Evolutionary conservation across 2,888 invertebrate species (phyloP), one percentile per base, ranked within the genome.

Genomic region (Caenorhabditis sulstoni): DNA sequence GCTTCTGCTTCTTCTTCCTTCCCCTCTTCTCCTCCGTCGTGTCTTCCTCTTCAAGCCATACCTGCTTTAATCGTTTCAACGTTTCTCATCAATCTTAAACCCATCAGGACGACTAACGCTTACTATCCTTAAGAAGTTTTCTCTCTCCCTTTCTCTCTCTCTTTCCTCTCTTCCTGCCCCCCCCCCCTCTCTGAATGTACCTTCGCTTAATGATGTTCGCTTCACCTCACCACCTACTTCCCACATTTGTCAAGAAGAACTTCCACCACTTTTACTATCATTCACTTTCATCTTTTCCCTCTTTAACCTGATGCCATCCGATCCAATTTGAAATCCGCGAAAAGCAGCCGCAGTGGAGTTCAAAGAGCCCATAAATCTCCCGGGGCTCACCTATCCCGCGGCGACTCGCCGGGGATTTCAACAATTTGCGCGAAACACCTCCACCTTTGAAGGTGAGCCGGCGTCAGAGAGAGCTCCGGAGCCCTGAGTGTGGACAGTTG

Each of bases 61-160:
- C 70, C 61, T 62, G 78, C 65, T 78, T 71, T 67, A 78, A 71
- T 66, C 78, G 71, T 71, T 78, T 78, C 71, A 71, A 71, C 62
- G 71, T 71, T 78, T 78, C 78, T 62, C 77, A 70, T 77, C 55
- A 71, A 78, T 78, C 78, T 78, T 66, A 71, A 78, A 78, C 70
- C 65, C 71, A 78, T 78, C 61, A 77, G 65, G 76, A 55, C 76
- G 37, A 62, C 23, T 20, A 18, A 35, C 23, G 45, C 58, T 53
- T 52, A 61, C 52, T 18, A 49, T 59, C 53, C 59, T 50, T 44
- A 41, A 50, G 49, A 55, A 64, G 58, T 52, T 58, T 52, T 53
- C 41, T 49, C 16, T 65, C 50, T 58, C 41, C 45, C 35, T n/a
- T n/a, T n/a, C n/a, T n/a, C n/a, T n/a, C n/a, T 29, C 7, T 29